Percentiles rank a stretch among this genome's conserved stretches.
These are phyloP conservation scores for Anarhynchus alexandrinus DNA, from an alignment of 2,113 vertebrate species.

Conservation along the genomic window DNA sequence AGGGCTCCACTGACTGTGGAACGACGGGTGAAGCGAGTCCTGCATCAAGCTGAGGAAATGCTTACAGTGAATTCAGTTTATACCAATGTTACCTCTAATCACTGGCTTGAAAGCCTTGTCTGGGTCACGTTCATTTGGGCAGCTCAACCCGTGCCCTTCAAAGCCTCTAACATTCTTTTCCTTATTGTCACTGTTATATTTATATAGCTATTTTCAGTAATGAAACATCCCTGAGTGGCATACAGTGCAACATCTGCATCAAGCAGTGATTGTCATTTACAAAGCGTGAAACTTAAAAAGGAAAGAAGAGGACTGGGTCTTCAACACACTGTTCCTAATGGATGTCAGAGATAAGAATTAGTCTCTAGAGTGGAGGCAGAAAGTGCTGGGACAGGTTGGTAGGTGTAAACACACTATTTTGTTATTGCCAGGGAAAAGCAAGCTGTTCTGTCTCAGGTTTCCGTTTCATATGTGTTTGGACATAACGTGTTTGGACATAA, in stretches of 20 bases:
- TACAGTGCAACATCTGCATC: conserved; percentile 79
- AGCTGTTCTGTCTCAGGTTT: conserved; percentile 15
- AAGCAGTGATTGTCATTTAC: conserved; percentile 88
- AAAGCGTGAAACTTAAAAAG: conserved; percentile 47
- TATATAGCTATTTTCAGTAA: conserved; percentile 68
- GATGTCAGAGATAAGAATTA: background rate
- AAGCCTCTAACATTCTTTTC: conserved; percentile 75
- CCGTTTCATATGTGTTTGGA: background rate
- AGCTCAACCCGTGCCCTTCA: conserved; percentile 51
- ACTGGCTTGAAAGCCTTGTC: conserved; percentile 89
- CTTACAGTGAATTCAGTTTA: conserved; percentile 77
- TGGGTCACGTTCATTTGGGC: conserved; percentile 74
- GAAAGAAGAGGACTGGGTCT: background rate
- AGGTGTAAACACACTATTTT: background rate
- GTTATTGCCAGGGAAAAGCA: background rate
- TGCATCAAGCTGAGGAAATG: conserved; percentile 28
- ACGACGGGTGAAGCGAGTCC: background rate
- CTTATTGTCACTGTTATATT: conserved; percentile 35
- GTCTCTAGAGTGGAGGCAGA: conserved; percentile 17
- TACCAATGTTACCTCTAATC: conserved; percentile 51
- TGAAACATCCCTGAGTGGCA: conserved; percentile 85
- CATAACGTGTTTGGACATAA: background rate
- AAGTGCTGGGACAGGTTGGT: background rate
- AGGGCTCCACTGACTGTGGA: background rate
- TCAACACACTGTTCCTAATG: background rate